Base-by-base conservation (phyloP, 2,888 invertebrate species). In the Trichopria drosophilae region DNA sequence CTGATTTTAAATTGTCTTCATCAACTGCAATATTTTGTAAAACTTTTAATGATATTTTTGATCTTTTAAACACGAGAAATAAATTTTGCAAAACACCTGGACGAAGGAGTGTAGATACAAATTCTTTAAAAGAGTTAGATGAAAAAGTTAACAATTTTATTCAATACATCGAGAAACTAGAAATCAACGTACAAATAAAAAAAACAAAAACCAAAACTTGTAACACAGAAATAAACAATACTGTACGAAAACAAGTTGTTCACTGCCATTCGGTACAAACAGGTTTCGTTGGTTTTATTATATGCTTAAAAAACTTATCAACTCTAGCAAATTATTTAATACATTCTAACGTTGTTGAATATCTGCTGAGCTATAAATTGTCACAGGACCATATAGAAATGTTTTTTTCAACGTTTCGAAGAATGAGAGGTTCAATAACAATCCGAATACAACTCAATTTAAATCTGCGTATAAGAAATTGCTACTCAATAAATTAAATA, bases 21-120 rank as follows among this genome's bases (percentile, higher is more conserved):
- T n/a, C 42, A 13, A 59, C 63, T 15, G 51, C 52, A n/a, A 13
- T 28, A 29, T 63, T 60, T 43, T 55, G 53, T 16, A 10, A 29
- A 24, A 44, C 40, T 10, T 16, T 50, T 36, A 35, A 50, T 36
- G 43, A 43, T 12, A 50, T 43, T n/a, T 43, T 42, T 28, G 42
- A 50, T 20, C n/a, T 50, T 12, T 22, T 50, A 6, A 50, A 50
- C 29, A 20, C 28, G 16, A n/a, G 22, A 19, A 43, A 19, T 29
- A 35, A 19, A 43, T 50, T 43, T 43, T 43, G 36, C 15, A 50
- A 35, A 43, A 43, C 35, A 13, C 43, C 43, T 15, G 10, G 19
- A 20, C 34, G 50, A 26, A 15, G 6, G 22, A 10, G 12, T 19
- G 28, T 50, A 15, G 35, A 10, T n/a, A 28, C 10, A 36, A 24